These are phyloP conservation scores for Atta colombica DNA, from an alignment of 1,140 invertebrate species.

Conservation along the genomic window DNA sequence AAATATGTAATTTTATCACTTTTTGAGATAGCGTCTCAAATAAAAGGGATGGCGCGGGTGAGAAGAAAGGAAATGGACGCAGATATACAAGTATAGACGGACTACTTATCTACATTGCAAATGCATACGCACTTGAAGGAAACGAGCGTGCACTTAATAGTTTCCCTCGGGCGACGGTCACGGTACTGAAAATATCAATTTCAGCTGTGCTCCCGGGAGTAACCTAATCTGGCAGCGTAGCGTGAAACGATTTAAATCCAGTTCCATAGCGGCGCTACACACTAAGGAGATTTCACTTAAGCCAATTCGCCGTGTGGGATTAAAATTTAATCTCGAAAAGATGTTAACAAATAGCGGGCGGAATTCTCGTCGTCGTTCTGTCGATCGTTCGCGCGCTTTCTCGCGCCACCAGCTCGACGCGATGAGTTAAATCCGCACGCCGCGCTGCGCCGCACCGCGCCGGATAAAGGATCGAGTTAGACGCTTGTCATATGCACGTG, in stretches of 20 bases:
- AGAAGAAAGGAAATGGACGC: neutral
- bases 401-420: neutral
- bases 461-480: conserved; percentile 60
- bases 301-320: conserved; percentile 58
- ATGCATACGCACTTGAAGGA: conserved; percentile 41
- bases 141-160: conserved; percentile 54
- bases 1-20: neutral
- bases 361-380: conserved; percentile 28
- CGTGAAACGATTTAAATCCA: conserved; percentile 64
- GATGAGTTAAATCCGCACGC: conserved; percentile 30
- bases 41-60: neutral
- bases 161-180: conserved; percentile 49
- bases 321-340: conserved; percentile 63
- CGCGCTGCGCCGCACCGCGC: neutral
- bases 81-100: neutral
- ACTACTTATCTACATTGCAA: neutral
- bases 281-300: conserved; percentile 62
- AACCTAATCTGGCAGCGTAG: conserved; percentile 60
- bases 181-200: conserved; percentile 62
- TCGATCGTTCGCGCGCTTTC: conserved; percentile 23
- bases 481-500: conserved; percentile 62
- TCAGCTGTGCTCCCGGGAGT: conserved; percentile 57
- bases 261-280: conserved; percentile 50
- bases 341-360: conserved; percentile 59
- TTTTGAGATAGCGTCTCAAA: neutral